Evolutionary conservation across 2,113 vertebrate species (phyloP).

Genomic region (Ptychochromis oligacanthus): DNA sequence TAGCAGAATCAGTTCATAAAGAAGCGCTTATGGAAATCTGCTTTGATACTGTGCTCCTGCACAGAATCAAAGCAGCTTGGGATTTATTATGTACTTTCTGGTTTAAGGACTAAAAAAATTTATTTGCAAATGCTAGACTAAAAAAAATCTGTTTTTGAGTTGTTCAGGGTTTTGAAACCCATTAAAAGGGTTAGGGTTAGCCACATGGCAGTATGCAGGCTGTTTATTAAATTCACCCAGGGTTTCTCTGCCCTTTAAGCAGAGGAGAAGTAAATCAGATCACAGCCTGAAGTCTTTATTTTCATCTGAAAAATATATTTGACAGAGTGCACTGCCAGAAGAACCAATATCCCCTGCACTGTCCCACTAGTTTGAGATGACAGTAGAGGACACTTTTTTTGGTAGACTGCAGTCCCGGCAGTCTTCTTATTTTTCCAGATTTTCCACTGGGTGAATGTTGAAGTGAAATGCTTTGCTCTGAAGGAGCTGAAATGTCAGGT

Average conservation of each 20-base stretch:
- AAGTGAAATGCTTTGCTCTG: constrained; percentile 32
- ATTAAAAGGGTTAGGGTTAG: constrained; percentile 38
- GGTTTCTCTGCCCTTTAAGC: constrained; percentile 22
- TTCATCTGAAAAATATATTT: constrained; percentile 48
- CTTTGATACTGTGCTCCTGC: background rate
- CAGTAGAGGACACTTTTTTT: constrained; percentile 30
- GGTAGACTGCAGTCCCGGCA: constrained; percentile 5
- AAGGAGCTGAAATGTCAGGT: constrained; percentile 52
- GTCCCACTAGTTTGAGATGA: constrained; percentile 31
- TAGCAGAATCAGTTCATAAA: background rate
- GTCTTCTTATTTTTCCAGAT: constrained; percentile 22
- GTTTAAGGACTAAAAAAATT: background rate
- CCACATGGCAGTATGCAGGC: constrained; percentile 29
- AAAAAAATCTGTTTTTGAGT: constrained; percentile 48
- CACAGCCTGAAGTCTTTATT: constrained; percentile 42
- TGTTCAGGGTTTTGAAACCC: constrained; percentile 10
- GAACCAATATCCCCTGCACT: constrained; percentile 30
- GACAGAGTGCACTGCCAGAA: constrained; percentile 26
- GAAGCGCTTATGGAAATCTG: background rate
- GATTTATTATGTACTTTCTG: constrained; percentile 13
- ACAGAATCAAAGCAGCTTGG: background rate
- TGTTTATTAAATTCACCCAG: constrained; percentile 24
- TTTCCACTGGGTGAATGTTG: constrained; percentile 29
- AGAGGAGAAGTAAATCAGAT: constrained; percentile 48
- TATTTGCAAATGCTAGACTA: constrained; percentile 37